phyloP scores from a whole-genome alignment of 1,140 invertebrate species.

The Achroia grisella region DNA sequence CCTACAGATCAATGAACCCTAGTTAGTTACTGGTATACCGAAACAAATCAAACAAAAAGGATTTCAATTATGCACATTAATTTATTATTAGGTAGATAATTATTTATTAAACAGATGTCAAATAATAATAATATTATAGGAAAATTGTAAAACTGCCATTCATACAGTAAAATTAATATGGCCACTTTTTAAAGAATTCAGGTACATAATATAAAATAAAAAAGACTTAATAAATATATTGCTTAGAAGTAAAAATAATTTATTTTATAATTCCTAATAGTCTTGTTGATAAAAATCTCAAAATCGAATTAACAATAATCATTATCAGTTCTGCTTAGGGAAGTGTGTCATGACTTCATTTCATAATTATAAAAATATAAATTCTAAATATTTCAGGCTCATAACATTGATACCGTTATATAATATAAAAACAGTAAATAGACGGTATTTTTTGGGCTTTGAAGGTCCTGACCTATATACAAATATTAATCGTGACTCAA shows the following conservation, averaged over 20 bases:
- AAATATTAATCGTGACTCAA: background rate
- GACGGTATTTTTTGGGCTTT: background rate
- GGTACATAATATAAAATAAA: constrained; percentile 59
- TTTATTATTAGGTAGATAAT: constrained; percentile 55
- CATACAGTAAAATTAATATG: constrained; percentile 59
- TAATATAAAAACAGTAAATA: constrained; percentile 20
- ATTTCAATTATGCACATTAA: constrained; percentile 50
- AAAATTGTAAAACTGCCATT: constrained; percentile 24
- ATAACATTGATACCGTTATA: constrained; percentile 32
- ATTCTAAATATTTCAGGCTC: constrained; percentile 28
- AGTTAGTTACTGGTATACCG: constrained; percentile 4
- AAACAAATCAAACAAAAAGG: constrained; percentile 18
- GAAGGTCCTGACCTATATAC: background rate
- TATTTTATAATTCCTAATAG: constrained; percentile 58
- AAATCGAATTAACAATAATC: constrained; percentile 25
- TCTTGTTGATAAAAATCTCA: constrained; percentile 44
- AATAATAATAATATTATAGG: constrained; percentile 44
- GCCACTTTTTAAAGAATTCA: constrained; percentile 65
- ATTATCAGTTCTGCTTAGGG: constrained; percentile 37
- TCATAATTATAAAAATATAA: constrained; percentile 52
- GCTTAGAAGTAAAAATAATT: constrained; percentile 64
- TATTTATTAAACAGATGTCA: constrained; percentile 60
- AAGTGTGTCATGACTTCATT: constrained; percentile 37
- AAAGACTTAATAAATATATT: constrained; percentile 53
- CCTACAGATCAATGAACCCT: too few species aligned